Conservation (phyloP, 1,140 invertebrate genomes). For the Octopus sinensis region DNA sequence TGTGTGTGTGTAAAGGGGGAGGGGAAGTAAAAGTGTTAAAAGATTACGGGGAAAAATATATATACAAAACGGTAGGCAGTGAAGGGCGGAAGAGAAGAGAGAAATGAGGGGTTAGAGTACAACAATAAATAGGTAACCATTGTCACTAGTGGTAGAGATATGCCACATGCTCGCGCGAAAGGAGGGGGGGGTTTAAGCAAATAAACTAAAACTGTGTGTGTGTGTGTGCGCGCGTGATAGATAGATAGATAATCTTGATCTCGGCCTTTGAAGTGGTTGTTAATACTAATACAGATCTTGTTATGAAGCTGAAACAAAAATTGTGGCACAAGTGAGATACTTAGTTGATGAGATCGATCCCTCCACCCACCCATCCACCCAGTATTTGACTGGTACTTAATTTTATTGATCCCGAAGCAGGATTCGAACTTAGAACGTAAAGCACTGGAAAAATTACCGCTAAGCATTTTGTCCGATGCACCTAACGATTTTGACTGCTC, state of each 20-base stretch:
- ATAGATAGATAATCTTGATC: not conserved
- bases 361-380: too few species aligned
- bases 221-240: not conserved
- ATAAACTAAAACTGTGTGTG: not conserved
- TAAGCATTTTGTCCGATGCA: too few species aligned
- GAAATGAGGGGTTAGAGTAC: not conserved
- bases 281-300: too few species aligned
- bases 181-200: not conserved
- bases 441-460: too few species aligned
- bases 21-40: not conserved
- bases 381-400: too few species aligned
- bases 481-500: too few species aligned
- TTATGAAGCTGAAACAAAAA: too few species aligned
- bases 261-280: too few species aligned
- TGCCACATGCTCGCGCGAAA: not conserved
- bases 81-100: not conserved
- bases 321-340: too few species aligned
- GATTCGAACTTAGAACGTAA: too few species aligned
- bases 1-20: not conserved
- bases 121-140: not conserved
- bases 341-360: too few species aligned
- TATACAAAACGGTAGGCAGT: not conserved
- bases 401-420: too few species aligned
- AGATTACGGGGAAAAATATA: not conserved
- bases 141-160: not conserved